phyloP scores from a whole-genome alignment of 2,888 invertebrate species.

The Ceratothoa steindachneri region DNA sequence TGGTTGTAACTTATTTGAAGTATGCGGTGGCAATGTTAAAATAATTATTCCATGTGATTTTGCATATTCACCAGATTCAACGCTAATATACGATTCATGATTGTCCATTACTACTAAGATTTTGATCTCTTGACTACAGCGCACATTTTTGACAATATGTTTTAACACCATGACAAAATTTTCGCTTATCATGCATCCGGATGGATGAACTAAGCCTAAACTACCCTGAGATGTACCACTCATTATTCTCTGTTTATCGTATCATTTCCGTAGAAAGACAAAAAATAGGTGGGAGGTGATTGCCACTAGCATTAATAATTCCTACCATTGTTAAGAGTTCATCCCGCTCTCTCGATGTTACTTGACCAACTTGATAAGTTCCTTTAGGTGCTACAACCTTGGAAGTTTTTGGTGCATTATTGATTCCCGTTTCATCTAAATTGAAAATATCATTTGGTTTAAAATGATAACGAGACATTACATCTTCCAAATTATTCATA shows the following conservation, averaged over 20 bases:
- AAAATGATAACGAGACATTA: background rate
- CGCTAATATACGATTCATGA: constrained; percentile 6
- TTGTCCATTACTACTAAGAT: background rate
- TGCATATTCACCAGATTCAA: background rate
- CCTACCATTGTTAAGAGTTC: constrained; percentile 49
- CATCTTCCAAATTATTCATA: background rate
- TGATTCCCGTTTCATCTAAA: constrained; percentile 41
- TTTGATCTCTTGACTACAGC: background rate
- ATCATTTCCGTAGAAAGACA: constrained; percentile 49
- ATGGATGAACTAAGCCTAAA: constrained; percentile 20
- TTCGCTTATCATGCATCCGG: constrained; percentile 48
- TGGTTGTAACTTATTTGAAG: constrained; percentile 15
- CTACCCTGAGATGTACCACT: background rate
- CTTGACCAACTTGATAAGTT: constrained; percentile 47
- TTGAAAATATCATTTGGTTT: constrained; percentile 28
- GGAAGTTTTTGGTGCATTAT: constrained; percentile 28
- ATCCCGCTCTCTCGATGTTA: constrained; percentile 49
- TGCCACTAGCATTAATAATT: constrained; percentile 49
- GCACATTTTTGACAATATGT: constrained; percentile 44
- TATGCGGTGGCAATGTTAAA: constrained; percentile 20
- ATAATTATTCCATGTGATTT: constrained; percentile 6
- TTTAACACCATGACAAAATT: constrained; percentile 47
- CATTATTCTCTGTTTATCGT: constrained; percentile 35
- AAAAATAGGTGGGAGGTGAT: constrained; percentile 49
- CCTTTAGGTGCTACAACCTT: constrained; percentile 35